These are phyloP conservation scores for Gallinago nigripennis DNA, from an alignment of 2,797 vertebrate genomes.

Conservation along the genomic window DNA sequence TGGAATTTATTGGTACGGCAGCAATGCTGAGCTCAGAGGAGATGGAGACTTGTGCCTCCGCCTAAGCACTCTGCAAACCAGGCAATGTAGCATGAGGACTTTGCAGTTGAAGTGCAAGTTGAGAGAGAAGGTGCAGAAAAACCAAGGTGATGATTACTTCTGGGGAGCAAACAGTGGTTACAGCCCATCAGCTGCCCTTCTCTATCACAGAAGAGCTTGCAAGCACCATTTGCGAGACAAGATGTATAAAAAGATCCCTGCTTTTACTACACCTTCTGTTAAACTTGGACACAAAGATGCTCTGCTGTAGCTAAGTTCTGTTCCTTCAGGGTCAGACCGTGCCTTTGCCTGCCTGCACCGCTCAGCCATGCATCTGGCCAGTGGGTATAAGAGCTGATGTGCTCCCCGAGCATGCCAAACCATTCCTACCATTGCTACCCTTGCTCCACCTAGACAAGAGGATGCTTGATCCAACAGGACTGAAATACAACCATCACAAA, in stretches of 20 bases:
- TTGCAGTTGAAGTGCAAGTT: neutral
- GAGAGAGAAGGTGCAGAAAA: neutral
- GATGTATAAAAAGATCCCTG: neutral
- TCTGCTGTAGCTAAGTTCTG: neutral
- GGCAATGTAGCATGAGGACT: rapidly evolving
- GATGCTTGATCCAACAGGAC: neutral
- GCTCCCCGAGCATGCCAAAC: neutral
- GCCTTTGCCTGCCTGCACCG: neutral
- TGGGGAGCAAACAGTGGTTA: rapidly evolving
- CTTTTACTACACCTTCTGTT: neutral
- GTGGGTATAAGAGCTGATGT: rapidly evolving
- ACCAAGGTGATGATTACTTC: rapidly evolving
- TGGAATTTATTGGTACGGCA: neutral
- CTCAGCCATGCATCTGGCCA: neutral
- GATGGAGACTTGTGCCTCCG: rapidly evolving
- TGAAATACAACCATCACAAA: neutral
- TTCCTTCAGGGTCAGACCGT: neutral
- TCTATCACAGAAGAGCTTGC: neutral
- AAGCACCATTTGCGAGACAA: neutral
- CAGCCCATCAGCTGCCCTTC: neutral
- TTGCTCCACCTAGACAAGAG: neutral
- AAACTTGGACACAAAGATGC: neutral
- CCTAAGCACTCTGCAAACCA: neutral
- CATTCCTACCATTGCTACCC: neutral
- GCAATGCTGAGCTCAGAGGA: neutral